These are phyloP conservation scores for Apeira syringaria DNA, from an alignment of 2,888 invertebrate species.

Conservation along the genomic window DNA sequence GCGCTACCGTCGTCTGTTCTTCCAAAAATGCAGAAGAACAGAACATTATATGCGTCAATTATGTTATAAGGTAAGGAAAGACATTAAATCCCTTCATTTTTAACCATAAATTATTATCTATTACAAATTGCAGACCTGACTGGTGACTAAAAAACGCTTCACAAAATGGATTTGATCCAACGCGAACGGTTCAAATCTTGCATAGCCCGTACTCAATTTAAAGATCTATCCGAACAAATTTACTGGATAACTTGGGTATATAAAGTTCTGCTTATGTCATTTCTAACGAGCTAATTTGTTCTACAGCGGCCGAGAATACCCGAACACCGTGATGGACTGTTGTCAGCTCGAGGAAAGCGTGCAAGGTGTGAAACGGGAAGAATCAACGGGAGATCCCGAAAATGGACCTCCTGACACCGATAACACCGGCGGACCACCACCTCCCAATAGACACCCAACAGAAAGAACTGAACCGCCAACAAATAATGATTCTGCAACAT, in stretches of 20 bases:
- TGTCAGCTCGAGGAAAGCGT: slow-evolving; percentile 95
- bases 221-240: too few species aligned
- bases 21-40: slow-evolving; percentile 98
- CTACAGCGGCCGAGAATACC: slow-evolving; percentile 92
- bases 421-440: slow-evolving; percentile 73
- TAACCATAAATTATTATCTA: too few species aligned
- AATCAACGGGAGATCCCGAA: slow-evolving; percentile 91
- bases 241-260: too few species aligned
- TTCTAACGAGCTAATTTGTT: too few species aligned
- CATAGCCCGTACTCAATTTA: too few species aligned
- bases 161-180: too few species aligned
- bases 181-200: too few species aligned
- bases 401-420: slow-evolving; percentile 95
- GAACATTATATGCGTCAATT: slow-evolving; percentile 98
- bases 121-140: too few species aligned
- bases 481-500: slow-evolving; percentile 65
- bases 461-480: slow-evolving; percentile 71
- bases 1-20: slow-evolving; percentile 97
- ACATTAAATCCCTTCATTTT: too few species aligned
- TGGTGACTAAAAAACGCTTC: too few species aligned
- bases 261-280: too few species aligned
- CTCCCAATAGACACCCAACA: slow-evolving; percentile 61
- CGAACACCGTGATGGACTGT: slow-evolving; percentile 96
- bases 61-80: slow-evolving; percentile 93
- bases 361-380: slow-evolving; percentile 92